Conservation (phyloP, 2,888 invertebrate species). For the Drosophila antonietae region DNA sequence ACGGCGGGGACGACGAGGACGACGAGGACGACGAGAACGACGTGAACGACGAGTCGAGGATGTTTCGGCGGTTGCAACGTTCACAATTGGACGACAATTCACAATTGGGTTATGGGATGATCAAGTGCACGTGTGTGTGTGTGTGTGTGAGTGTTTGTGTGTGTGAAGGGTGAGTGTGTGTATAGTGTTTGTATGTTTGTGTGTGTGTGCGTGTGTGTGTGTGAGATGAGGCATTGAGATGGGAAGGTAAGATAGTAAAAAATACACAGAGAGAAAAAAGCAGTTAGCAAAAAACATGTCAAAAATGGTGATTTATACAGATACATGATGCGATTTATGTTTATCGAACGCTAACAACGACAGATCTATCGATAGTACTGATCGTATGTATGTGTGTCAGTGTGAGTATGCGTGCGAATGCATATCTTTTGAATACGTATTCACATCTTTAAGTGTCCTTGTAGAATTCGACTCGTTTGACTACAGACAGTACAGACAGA, state of each 20-base stretch:
- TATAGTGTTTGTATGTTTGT: conserved; percentile 4
- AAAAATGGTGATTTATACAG: conserved; percentile 59
- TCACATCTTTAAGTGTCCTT: conserved; percentile 24
- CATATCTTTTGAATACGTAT: conserved; percentile 53
- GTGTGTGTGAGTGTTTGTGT: conserved; percentile 29
- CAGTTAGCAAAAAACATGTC: conserved; percentile 72
- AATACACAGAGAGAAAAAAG: conserved; percentile 72
- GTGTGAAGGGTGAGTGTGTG: conserved; percentile 23
- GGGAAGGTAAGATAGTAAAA: conserved; percentile 67
- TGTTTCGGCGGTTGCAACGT: conserved; percentile 55
- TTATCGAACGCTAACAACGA: conserved; percentile 48
- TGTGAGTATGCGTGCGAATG: conserved; percentile 15
- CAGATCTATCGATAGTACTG: conserved; percentile 15
- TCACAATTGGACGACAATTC: conserved; percentile 74
- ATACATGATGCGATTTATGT: conserved; percentile 42
- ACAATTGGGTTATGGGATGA: conserved; percentile 57
- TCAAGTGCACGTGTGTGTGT: conserved; percentile 40
- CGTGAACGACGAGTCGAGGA: conserved; percentile 35
- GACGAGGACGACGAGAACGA: conserved; percentile 29
- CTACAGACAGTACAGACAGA: background rate
- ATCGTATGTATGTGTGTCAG: conserved; percentile 9
- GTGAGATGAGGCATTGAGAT: conserved; percentile 40
- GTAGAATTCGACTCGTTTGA: background rate
- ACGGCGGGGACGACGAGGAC: conserved; percentile 21
- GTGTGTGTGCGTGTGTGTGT: conserved; percentile 10